phyloP scores from a whole-genome alignment of 2,113 vertebrate genomes.

The Corynorhinus townsendii region DNA sequence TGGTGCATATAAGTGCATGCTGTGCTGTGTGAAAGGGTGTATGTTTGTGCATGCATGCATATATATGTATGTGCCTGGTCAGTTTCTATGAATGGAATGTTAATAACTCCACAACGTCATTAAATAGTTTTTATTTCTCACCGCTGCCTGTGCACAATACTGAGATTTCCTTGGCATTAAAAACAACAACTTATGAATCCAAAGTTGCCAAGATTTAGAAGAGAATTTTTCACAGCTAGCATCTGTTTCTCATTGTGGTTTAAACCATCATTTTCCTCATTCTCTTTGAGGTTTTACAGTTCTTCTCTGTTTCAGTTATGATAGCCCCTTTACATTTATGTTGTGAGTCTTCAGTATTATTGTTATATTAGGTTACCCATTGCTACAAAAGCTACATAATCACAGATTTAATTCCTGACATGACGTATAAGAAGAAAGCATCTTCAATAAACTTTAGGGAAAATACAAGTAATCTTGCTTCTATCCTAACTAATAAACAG shows the following conservation, averaged over 20 bases:
- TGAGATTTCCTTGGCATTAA: neutral
- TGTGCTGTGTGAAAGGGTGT: neutral
- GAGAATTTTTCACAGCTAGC: slow-evolving; percentile 16
- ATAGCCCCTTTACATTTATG: neutral
- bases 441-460: neutral
- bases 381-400: neutral
- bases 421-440: neutral
- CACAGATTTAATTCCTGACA: neutral
- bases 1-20: fast-evolving
- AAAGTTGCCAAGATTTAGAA: slow-evolving; percentile 17
- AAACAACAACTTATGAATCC: neutral
- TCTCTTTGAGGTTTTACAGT: slow-evolving; percentile 1
- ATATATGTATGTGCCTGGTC: neutral
- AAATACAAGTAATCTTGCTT: neutral
- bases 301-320: neutral
- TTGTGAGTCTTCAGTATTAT: neutral
- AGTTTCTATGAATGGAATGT: neutral
- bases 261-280: slow-evolving; percentile 17
- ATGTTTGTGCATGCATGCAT: too few relatives aligned
- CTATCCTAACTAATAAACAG: neutral
- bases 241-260: slow-evolving; percentile 11
- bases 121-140: neutral
- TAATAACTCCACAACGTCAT: neutral
- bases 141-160: slow-evolving; percentile 14
- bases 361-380: neutral